Evolutionary conservation across 2,888 invertebrate species (phyloP), one percentile per base, ranked within the genome.

Genomic region (Drosophila robusta): DNA sequence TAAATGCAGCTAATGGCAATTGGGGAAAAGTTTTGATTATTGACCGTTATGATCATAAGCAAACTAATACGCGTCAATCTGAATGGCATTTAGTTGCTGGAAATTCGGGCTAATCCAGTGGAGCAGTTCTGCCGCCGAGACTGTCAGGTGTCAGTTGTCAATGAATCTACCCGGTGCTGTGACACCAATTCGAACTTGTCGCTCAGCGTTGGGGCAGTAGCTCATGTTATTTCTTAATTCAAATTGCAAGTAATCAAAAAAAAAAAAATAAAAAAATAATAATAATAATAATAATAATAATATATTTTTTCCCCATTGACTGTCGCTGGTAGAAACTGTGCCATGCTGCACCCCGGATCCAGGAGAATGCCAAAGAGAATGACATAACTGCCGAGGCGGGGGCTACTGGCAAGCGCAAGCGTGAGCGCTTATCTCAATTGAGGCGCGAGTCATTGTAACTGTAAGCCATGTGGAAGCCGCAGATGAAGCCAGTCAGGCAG

Each of bases 381-480:
- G 83, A 87, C 83, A 84, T 84, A 84, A 84, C 87, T 77, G 72
- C 64, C 66, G 54, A 42, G 51, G 38, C 57, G 44, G 22, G 22
- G 45, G 55, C 58, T 26, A 42, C 44, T 38, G 49, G 58, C 57
- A 61, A 45, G 39, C 46, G 64, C 52, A 45, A 57, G 65, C 76
- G 39, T 51, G 56, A 51, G 50, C 54, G 72, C 87, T 82, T 86
- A 83, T 86, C 87, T 86, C 82, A 82, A 82, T 86, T 82, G 87
- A 85, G 70, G 78, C 75, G 75, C 83, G 70, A 78, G 75, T 78
- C 87, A 68, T 64, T 83, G 78, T 83, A 83, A 83, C 82, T 83
- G 87, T 83, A 83, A 80, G 85, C 75, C 55, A 78, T 65, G 78
- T 70, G 67, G 62, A 56, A 60, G 66, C 57, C 50, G 41, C 62